Evolutionary conservation across 2,888 invertebrate species (phyloP).

Genomic region (Rosalia funebris): DNA sequence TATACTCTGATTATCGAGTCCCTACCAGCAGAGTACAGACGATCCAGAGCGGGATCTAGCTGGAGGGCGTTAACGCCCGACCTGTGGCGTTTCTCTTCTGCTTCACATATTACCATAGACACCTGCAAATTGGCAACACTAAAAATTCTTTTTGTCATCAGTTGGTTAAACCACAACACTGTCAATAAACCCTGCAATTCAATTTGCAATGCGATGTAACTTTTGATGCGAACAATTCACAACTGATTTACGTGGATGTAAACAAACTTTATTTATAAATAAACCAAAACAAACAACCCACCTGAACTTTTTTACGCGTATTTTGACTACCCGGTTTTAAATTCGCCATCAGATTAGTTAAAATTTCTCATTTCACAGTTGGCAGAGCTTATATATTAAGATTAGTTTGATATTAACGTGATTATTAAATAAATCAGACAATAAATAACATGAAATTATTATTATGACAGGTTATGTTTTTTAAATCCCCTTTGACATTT

Average conservation of each 20-base stretch:
- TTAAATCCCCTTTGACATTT: neutral
- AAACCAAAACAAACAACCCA: no score
- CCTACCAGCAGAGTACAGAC: constrained; percentile 94
- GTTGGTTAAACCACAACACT: constrained; percentile 29
- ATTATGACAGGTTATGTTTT: constrained; percentile 14
- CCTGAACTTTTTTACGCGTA: constrained; percentile 63
- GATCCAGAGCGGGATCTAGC: constrained; percentile 85
- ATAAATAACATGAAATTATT: neutral
- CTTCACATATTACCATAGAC: constrained; percentile 97
- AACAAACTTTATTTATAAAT: no score
- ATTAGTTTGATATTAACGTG: no score
- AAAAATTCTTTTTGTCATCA: no score
- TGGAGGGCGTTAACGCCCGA: constrained; percentile 97
- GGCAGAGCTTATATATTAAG: no score
- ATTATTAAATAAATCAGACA: no score
- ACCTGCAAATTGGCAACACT: constrained; percentile 78
- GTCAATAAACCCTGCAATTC: no score
- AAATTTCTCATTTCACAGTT: constrained; percentile 5
- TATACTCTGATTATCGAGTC: constrained; percentile 97
- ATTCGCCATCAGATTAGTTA: constrained; percentile 55
- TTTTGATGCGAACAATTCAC: no score
- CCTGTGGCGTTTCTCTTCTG: constrained; percentile 91
- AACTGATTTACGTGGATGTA: no score
- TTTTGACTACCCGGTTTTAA: constrained; percentile 60
- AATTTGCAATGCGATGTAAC: no score